Conservation (phyloP, 2,797 vertebrate genomes). For the Antennarius maculatus region DNA sequence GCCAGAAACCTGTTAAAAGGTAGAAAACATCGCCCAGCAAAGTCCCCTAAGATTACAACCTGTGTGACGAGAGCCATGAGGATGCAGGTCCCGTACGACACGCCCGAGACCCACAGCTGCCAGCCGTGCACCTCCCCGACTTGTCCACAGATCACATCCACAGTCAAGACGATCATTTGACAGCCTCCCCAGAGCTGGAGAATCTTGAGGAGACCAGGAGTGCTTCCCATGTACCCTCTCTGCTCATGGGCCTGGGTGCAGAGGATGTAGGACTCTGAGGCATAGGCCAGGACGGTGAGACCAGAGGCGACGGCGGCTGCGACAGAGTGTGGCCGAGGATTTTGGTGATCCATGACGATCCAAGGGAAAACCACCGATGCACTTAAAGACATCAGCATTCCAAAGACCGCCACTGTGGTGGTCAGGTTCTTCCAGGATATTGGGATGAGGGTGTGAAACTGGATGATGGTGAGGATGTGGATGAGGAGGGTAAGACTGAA, state of each 20-base stretch:
- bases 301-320: conserved; percentile 62
- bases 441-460: conserved; percentile 82
- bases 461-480: conserved; percentile 76
- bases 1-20: conserved; percentile 78
- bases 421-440: conserved; percentile 85
- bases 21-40: conserved; percentile 70
- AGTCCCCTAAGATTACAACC: conserved; percentile 77
- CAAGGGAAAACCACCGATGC: conserved; percentile 70
- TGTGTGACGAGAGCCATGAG: conserved; percentile 69
- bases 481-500: conserved; percentile 78
- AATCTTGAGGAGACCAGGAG: conserved; percentile 79
- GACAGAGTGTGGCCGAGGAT: background rate
- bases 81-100: conserved; percentile 63
- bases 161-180: conserved; percentile 66
- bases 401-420: conserved; percentile 67
- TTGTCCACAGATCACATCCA: background rate
- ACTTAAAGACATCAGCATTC: conserved; percentile 69
- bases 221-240: conserved; percentile 81
- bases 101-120: conserved; percentile 49
- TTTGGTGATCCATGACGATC: conserved; percentile 25
- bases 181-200: conserved; percentile 78
- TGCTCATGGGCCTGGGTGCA: conserved; percentile 64
- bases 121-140: background rate
- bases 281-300: conserved; percentile 73
- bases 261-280: conserved; percentile 68